These are phyloP conservation scores for Polietes domitor DNA, from an alignment of 2,888 invertebrate species.

Conservation along the genomic window DNA sequence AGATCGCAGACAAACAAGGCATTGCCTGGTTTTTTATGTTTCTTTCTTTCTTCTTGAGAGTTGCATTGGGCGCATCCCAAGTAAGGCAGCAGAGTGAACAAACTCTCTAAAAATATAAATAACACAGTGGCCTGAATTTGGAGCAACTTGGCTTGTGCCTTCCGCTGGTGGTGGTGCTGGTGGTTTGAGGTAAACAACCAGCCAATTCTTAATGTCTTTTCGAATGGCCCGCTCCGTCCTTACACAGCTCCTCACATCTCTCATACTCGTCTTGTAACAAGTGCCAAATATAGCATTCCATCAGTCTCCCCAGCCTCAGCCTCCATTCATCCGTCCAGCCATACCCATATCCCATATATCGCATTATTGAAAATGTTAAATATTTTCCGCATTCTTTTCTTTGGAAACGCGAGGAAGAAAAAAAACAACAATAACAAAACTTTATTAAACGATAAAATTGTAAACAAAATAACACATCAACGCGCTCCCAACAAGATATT, in stretches of 20 bases:
- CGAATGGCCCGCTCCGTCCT: background rate
- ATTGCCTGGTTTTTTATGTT: background rate
- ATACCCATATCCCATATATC: background rate
- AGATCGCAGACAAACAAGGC: background rate
- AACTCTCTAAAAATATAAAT: slow-evolving; percentile 40
- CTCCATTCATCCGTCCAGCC: background rate
- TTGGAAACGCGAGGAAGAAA: background rate
- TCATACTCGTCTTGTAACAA: background rate
- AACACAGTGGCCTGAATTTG: slow-evolving; percentile 52
- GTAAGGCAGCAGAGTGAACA: background rate
- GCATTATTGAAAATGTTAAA: slow-evolving; percentile 2
- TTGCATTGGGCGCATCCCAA: background rate
- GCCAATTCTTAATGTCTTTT: background rate
- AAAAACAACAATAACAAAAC: slow-evolving; percentile 1
- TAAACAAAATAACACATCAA: slow-evolving; percentile 42
- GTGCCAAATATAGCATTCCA: slow-evolving; percentile 9
- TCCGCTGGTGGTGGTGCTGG: background rate
- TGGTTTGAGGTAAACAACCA: slow-evolving; percentile 21
- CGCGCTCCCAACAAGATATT: too few relatives aligned
- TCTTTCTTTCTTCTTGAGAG: background rate
- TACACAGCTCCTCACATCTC: background rate
- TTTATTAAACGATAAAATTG: slow-evolving; percentile 37
- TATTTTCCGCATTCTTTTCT: slow-evolving; percentile 23
- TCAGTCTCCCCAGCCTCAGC: background rate
- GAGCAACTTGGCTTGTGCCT: background rate